Conservation (phyloP, 1,140 invertebrate species). For the Drosophila bocqueti region DNA sequence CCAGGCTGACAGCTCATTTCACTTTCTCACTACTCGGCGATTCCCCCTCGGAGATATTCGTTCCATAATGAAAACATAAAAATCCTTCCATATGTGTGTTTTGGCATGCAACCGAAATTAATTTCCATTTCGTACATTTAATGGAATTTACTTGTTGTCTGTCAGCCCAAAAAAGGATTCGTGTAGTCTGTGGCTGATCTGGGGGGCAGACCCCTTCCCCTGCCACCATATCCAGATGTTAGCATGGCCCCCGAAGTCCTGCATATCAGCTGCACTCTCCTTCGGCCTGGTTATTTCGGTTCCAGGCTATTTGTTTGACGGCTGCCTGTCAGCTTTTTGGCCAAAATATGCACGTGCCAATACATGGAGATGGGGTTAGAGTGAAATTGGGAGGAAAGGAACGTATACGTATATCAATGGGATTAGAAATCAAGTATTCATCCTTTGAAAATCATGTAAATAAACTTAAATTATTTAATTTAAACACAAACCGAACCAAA, state of each 20-base stretch:
- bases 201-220: background rate
- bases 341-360: slow-evolving; percentile 23
- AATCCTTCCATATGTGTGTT: slow-evolving; percentile 33
- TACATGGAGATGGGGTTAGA: background rate
- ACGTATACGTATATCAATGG: background rate
- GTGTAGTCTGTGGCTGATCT: slow-evolving; percentile 18
- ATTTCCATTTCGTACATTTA: slow-evolving; percentile 75
- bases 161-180: slow-evolving; percentile 49
- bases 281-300: slow-evolving; percentile 27
- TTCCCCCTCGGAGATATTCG: slow-evolving; percentile 19
- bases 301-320: slow-evolving; percentile 31
- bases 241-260: slow-evolving; percentile 1
- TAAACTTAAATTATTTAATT: background rate
- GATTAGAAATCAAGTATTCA: background rate
- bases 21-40: slow-evolving; percentile 60
- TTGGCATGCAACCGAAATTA: slow-evolving; percentile 56
- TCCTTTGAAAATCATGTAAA: background rate
- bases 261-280: slow-evolving; percentile 32
- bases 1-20: slow-evolving; percentile 55
- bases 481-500: background rate
- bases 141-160: slow-evolving; percentile 75
- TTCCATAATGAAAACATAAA: slow-evolving; percentile 44
- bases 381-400: background rate
- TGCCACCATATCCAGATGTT: slow-evolving; percentile 1
- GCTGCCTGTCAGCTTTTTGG: slow-evolving; percentile 14